Base-by-base conservation (phyloP, 2,113 vertebrate genomes). In the Pygathrix nemaeus region DNA sequence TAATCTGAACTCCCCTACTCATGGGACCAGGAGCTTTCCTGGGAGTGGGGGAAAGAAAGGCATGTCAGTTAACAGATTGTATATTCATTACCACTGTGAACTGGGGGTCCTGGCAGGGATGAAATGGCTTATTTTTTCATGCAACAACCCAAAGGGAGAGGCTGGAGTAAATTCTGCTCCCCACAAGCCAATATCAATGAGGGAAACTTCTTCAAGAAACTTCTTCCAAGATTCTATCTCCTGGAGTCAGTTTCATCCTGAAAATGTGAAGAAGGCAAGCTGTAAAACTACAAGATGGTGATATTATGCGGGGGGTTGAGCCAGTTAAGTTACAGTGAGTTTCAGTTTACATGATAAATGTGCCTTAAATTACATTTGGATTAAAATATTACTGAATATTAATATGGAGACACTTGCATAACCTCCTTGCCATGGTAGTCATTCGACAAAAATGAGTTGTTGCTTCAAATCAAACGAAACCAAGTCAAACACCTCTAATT, bases 321-420 rank as follows among this genome's bases (percentile, higher is more conserved):
- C 52, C 88, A 83, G 50, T 88, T 82, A 88, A 70, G 57, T 83
- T 89, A 89, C 6, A 35, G 20, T 16, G 73, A 88, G 79, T 94
- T 92, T 97, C 70, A 75, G 52, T 94, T 75, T 94, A 43, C 78
- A 32, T 85, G 93, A 87, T 35, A 92, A 88, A 78, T 64, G 72
- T 88, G 73, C 73, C 66, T 95, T 96, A 72, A 88, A 86, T 91
- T 89, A 82, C 8, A 82, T 79, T 61, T 79, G 52, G n/a, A 68
- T 89, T 83, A 92, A 92, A 73, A 75, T 55, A 45, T 73, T 78
- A 94, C 96, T 88, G 94, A 95, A 94, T 93, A 83, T 88, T 95
- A 92, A 96, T 59, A 68, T 43, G 55, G 78, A 50, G 72, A 57
- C 55, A 23, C 50, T 78, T 25, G 55, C 55, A 87, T 61, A 91